A percentile compares a stretch with the other conserved stretches of the same genome.
Evolutionary conservation across 1,140 invertebrate species (phyloP).

Genomic region (Psilanteris sp.): DNA sequence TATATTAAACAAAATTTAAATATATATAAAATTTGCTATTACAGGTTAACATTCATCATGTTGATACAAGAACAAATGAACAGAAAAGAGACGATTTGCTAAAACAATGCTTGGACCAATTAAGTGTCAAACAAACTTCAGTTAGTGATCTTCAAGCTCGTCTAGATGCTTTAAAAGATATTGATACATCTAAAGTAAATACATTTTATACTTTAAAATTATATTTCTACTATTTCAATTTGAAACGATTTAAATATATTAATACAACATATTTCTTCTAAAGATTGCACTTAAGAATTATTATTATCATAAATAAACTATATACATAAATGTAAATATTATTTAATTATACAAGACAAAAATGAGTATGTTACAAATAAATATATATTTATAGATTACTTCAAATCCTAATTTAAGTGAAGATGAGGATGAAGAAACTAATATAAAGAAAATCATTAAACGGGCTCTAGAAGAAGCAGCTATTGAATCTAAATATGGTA

Average conservation of each 20-base stretch:
- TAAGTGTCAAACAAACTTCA: conserved; percentile 63
- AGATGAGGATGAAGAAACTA: conserved; percentile 58
- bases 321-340: too few species aligned
- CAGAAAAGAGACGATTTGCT: conserved; percentile 75
- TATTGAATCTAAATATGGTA: conserved; percentile 69
- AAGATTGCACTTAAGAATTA: too few species aligned
- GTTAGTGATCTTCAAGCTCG: conserved; percentile 64
- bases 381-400: conserved; percentile 9
- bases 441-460: conserved; percentile 70
- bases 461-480: conserved; percentile 71
- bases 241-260: too few species aligned
- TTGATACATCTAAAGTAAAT: conserved; percentile 64
- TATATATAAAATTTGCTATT: too few species aligned
- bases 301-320: too few species aligned
- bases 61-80: conserved; percentile 72
- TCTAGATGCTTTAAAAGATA: conserved; percentile 66
- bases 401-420: conserved; percentile 34
- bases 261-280: too few species aligned
- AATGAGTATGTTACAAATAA: too few species aligned
- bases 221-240: too few species aligned
- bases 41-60: conserved; percentile 66
- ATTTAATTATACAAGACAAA: too few species aligned
- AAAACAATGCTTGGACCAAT: conserved; percentile 68
- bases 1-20: too few species aligned
- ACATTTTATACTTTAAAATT: too few species aligned